Evolutionary conservation across 2,797 vertebrate genomes (phyloP).

Genomic region (Paramormyrops hopkinsi): DNA sequence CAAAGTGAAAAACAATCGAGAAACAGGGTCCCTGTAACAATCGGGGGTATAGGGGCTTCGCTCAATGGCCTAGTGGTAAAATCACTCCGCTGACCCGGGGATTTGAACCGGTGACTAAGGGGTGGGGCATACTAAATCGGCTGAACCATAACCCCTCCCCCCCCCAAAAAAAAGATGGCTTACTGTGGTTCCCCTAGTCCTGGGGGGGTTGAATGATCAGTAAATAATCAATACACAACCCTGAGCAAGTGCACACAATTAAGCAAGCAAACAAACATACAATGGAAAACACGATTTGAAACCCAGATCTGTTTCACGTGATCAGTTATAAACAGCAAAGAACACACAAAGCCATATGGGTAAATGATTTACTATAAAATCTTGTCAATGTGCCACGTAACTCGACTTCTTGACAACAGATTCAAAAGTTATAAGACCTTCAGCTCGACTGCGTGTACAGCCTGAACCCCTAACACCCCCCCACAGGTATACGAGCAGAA

Average conservation of each 20-base stretch:
- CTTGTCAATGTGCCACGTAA: not conserved
- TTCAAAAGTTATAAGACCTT: constrained; percentile 7
- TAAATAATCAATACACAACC: not conserved
- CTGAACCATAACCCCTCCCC: not conserved
- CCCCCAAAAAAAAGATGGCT: not conserved
- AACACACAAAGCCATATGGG: not conserved
- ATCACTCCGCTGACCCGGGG: not conserved
- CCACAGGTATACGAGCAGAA: not conserved
- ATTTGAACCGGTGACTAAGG: not conserved
- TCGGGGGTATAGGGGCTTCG: not conserved
- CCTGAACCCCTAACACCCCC: not conserved
- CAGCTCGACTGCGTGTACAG: not conserved
- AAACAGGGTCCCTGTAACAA: not conserved
- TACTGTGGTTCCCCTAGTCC: not conserved
- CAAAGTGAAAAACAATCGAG: not conserved
- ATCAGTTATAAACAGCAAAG: not conserved
- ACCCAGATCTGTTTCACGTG: not conserved
- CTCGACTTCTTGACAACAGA: not conserved
- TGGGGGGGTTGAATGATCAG: not conserved
- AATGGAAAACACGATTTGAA: not conserved
- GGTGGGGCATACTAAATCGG: not conserved
- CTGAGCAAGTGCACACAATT: not conserved
- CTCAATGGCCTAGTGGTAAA: not conserved
- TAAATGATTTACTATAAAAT: constrained; percentile 7
- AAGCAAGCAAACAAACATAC: not conserved